phyloP scores from a whole-genome alignment of 2,113 vertebrate genomes.

The Dipodomys stephensi region DNA sequence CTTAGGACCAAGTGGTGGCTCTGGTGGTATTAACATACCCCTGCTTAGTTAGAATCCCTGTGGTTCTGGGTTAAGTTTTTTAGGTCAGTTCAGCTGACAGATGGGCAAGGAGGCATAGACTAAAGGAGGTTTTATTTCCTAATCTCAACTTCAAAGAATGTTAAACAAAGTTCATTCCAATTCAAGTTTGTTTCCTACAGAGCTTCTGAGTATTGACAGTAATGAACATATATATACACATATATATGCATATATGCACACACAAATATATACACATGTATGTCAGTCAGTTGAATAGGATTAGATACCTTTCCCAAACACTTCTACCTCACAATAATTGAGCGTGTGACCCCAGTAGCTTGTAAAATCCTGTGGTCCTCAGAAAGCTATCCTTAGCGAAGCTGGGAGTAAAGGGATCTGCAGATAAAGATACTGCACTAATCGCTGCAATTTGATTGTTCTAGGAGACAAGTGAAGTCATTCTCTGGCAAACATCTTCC shows the following conservation, averaged over 20 bases:
- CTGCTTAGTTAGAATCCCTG: neutral
- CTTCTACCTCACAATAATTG: slow-evolving; percentile 80
- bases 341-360: slow-evolving; percentile 75
- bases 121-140: neutral
- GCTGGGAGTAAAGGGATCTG: slow-evolving; percentile 51
- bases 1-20: neutral
- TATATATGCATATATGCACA: neutral
- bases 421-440: slow-evolving; percentile 59
- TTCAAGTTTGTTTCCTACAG: slow-evolving; percentile 14
- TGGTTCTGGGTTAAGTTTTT: neutral
- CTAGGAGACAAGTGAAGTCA: neutral
- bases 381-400: slow-evolving; percentile 76
- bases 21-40: neutral
- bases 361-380: slow-evolving; percentile 76
- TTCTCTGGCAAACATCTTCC: slow-evolving; percentile 17
- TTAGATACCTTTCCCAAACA: slow-evolving; percentile 76
- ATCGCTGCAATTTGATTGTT: slow-evolving; percentile 58
- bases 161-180: slow-evolving; percentile 13
- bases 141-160: slow-evolving; percentile 10
- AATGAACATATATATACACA: neutral
- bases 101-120: neutral
- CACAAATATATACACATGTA: neutral
- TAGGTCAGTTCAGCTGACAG: neutral
- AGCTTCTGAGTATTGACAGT: neutral
- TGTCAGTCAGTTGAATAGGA: slow-evolving; percentile 74